Percentiles rank a stretch among this genome's conserved stretches.
phyloP scores from a whole-genome alignment of 2,888 invertebrate species.

The Cheilosia grossa region DNA sequence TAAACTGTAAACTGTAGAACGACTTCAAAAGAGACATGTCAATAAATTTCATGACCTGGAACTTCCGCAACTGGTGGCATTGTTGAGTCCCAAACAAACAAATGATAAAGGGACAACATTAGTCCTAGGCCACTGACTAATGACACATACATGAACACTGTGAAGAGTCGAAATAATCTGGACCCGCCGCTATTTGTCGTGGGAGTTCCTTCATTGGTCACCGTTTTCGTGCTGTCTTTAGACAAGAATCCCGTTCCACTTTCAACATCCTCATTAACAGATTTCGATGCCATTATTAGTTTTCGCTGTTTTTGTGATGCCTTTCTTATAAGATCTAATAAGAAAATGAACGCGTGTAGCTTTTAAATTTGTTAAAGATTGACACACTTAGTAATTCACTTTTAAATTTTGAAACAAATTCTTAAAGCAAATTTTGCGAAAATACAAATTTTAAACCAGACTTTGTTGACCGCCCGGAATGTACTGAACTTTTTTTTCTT shows the following conservation, averaged over 20 bases:
- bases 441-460: constrained; percentile 10
- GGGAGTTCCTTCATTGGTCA: background rate
- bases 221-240: background rate
- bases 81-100: constrained; percentile 73
- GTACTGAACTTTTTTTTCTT: constrained; percentile 48
- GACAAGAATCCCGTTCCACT: constrained; percentile 39
- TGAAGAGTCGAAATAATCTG: constrained; percentile 38
- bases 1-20: background rate
- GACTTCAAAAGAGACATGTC: background rate
- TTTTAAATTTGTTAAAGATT: too few relatives aligned
- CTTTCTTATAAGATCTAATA: background rate
- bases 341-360: too few relatives aligned
- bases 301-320: background rate
- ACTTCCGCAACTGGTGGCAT: constrained; percentile 62
- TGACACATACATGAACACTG: constrained; percentile 60
- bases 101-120: constrained; percentile 66
- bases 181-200: background rate
- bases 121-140: constrained; percentile 66
- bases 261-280: constrained; percentile 41
- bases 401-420: background rate
- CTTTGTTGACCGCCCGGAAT: constrained; percentile 55
- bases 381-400: background rate
- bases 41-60: constrained; percentile 60
- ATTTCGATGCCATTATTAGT: constrained; percentile 17
- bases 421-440: background rate